These are phyloP conservation scores for Drosophila teissieri DNA, from an alignment of 1,140 invertebrate genomes.

Conservation along the genomic window DNA sequence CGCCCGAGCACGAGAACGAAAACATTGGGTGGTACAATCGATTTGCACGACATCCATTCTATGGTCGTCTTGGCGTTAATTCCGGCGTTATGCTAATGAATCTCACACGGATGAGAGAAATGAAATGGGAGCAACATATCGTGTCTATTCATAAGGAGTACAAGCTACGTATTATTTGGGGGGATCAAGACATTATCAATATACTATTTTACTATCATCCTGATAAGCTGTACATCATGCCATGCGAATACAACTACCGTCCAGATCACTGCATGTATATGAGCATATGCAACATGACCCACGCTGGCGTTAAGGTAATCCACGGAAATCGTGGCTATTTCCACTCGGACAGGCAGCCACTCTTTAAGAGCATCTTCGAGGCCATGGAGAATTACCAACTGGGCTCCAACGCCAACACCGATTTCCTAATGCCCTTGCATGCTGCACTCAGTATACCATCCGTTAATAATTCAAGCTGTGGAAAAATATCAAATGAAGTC, in stretches of 20 bases:
- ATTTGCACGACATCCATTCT: constrained; percentile 97
- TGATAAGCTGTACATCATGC: constrained; percentile 92
- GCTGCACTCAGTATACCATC: constrained; percentile 82
- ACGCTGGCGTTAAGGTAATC: constrained; percentile 91
- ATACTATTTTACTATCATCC: constrained; percentile 97
- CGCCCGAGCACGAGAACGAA: constrained; percentile 95
- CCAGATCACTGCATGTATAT: constrained; percentile 98
- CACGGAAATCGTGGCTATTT: constrained; percentile 95
- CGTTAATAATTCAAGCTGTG: constrained; percentile 85
- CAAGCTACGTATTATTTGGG: constrained; percentile 95
- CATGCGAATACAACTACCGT: constrained; percentile 96
- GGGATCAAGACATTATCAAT: constrained; percentile 99
- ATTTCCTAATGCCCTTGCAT: constrained; percentile 85
- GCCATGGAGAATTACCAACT: constrained; percentile 88
- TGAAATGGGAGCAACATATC: constrained; percentile 93
- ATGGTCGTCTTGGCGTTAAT: constrained; percentile 95
- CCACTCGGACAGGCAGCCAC: constrained; percentile 93
- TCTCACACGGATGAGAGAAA: constrained; percentile 94
- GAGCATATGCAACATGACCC: constrained; percentile 92
- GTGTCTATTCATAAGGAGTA: constrained; percentile 94
- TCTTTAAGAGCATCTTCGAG: constrained; percentile 91
- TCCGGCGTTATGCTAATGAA: constrained; percentile 99
- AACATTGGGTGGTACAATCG: constrained; percentile 98
- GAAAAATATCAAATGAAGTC: constrained; percentile 85
- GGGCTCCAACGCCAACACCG: constrained; percentile 84